Evolutionary conservation across 2,888 invertebrate species (phyloP), one percentile per base, ranked within the genome.

Genomic region (Drosophila acutilabella): DNA sequence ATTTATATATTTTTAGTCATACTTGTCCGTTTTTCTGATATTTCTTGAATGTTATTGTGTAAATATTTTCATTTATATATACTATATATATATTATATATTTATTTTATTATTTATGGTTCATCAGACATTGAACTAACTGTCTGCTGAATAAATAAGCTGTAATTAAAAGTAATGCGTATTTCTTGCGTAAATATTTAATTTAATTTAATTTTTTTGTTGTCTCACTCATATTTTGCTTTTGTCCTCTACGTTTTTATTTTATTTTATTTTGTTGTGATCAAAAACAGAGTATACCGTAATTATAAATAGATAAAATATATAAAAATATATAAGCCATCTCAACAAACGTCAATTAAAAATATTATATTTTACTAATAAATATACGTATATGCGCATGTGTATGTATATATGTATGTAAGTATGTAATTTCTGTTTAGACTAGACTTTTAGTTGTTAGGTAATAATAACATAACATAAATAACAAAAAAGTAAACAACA

Each of bases 161-260:
- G 53, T 56, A 52, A 61, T 45, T 64, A 10, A 59, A 47, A 52
- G 50, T 44, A 50, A 42, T 57, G 38, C 14, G 41, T 40, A 48
- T 42, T 66, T 62, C 42, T 20, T 80, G 74, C 68, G 70, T 74
- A 56, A 48, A 71, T 56, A 52, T 67, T 67, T 69, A 10, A 30
- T 30, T 30, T 8, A 75, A 64, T 33, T 72, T 74, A 69, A 74
- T n/a, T n/a, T n/a, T n/a, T n/a, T n/a, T 74, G 74, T 65, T 73
- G 73, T 79, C 87, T 82, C 85, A 89, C 86, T 80, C 76, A 74
- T 81, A 81, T 81, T 65, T 80, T 64, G 18, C 72, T 59, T 74
- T 77, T 76, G 68, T 71, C 81, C 54, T 72, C 69, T 64, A 56
- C 47, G 52, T 44, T 65, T 52, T 18, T 16, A 62, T 41, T 13